A percentile compares a stretch with the other conserved stretches of the same genome.
These are phyloP conservation scores for Elegia similella DNA, from an alignment of 2,888 invertebrate genomes.

Conservation along the genomic window DNA sequence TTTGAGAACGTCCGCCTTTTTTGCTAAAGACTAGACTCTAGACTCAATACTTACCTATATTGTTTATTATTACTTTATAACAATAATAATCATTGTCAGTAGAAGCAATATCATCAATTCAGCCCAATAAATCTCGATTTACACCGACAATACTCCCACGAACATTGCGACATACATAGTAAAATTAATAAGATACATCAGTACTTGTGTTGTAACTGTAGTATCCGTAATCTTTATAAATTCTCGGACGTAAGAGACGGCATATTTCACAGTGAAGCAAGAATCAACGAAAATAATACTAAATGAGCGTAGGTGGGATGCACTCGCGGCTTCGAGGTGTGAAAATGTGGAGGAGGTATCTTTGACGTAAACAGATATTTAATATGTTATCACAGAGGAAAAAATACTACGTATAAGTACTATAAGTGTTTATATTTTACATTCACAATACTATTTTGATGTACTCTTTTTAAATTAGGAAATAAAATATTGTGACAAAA, in stretches of 20 bases:
- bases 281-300: constrained; percentile 52
- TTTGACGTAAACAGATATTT: background rate
- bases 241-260: constrained; percentile 32
- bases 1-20: too few species aligned
- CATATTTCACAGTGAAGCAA: constrained; percentile 51
- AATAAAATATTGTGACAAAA: too few species aligned
- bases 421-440: too few species aligned
- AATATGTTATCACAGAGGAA: too few species aligned
- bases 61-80: too few species aligned
- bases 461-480: too few species aligned
- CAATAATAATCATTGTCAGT: constrained; percentile 5
- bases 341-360: constrained; percentile 19
- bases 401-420: too few species aligned
- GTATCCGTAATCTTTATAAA: constrained; percentile 45
- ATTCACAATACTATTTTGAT: too few species aligned
- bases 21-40: too few species aligned
- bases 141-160: constrained; percentile 4
- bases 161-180: constrained; percentile 9
- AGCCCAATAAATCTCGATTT: constrained; percentile 10
- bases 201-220: constrained; percentile 13
- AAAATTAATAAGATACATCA: constrained; percentile 17
- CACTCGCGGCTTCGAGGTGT: constrained; percentile 36
- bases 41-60: too few species aligned
- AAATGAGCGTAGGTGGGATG: constrained; percentile 52
- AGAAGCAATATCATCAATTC: background rate